phyloP scores from a whole-genome alignment of 2,888 invertebrate genomes.

The Hyles lineata region DNA sequence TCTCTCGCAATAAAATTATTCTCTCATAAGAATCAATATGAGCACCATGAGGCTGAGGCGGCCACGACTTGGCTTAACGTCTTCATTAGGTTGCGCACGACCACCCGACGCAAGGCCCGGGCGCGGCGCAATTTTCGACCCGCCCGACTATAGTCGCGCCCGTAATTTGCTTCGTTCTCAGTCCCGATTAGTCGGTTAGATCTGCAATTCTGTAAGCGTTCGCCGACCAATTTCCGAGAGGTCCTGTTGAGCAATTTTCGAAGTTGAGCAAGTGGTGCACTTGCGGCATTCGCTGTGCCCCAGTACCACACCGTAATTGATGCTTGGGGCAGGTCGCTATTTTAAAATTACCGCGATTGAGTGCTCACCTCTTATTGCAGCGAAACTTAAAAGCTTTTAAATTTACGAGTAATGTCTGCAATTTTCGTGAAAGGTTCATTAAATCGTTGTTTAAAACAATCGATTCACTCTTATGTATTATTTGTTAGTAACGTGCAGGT shows the following conservation, averaged over 20 bases:
- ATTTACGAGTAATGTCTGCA: constrained; percentile 59
- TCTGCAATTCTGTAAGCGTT: constrained; percentile 69
- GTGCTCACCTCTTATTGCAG: constrained; percentile 69
- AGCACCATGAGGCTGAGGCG: constrained; percentile 65
- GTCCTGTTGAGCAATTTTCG: constrained; percentile 74
- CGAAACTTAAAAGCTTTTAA: constrained; percentile 64
- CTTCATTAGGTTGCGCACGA: constrained; percentile 80
- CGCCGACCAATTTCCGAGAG: constrained; percentile 72
- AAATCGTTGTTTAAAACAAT: constrained; percentile 68
- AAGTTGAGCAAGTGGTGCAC: constrained; percentile 66
- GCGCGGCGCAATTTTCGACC: constrained; percentile 73
- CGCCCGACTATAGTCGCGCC: constrained; percentile 60
- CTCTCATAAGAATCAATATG: constrained; percentile 80
- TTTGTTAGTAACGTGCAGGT: constrained; percentile 37
- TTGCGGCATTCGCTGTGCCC: constrained; percentile 61
- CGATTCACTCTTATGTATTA: constrained; percentile 42
- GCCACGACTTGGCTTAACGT: constrained; percentile 77
- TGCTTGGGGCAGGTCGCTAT: constrained; percentile 77
- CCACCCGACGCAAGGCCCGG: constrained; percentile 62
- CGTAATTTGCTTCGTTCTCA: constrained; percentile 75
- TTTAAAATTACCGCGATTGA: constrained; percentile 79
- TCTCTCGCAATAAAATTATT: constrained; percentile 69
- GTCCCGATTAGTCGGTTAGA: constrained; percentile 72
- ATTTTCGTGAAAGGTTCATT: constrained; percentile 59
- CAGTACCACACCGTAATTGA: constrained; percentile 69